These are phyloP conservation scores for Acanthurus tractus DNA, from an alignment of 2,797 vertebrate species.

Conservation along the genomic window DNA sequence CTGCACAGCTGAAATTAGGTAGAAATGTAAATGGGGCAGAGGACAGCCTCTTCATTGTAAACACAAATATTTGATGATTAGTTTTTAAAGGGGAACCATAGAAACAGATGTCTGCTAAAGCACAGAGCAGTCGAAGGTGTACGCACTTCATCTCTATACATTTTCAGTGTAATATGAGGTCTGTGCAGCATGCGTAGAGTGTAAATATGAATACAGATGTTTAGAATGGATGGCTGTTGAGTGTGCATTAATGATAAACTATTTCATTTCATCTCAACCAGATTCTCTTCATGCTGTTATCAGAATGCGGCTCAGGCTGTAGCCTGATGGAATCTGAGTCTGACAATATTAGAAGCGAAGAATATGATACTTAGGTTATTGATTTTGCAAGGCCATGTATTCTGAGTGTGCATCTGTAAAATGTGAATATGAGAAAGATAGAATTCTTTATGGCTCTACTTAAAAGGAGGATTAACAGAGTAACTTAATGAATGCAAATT, in stretches of 20 bases:
- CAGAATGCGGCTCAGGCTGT: conserved; percentile 64
- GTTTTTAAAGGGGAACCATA: conserved; percentile 46
- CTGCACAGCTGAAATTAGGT: conserved; percentile 51
- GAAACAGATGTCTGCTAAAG: conserved; percentile 49
- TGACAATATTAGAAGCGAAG: conserved; percentile 71
- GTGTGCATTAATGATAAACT: conserved; percentile 64
- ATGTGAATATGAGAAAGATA: conserved; percentile 64
- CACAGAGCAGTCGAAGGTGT: conserved; percentile 18
- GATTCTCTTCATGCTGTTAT: conserved; percentile 57
- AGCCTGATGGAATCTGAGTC: conserved; percentile 65
- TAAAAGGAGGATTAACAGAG: conserved; percentile 46
- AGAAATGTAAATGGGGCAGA: conserved; percentile 46
- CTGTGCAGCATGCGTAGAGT: conserved; percentile 49
- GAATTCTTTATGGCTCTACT: conserved; percentile 49
- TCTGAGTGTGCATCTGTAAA: conserved; percentile 53
- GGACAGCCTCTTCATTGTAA: conserved; percentile 46
- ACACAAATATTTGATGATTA: conserved; percentile 61
- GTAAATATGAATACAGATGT: conserved; percentile 69
- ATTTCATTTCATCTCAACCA: conserved; percentile 66
- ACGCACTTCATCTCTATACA: conserved; percentile 22
- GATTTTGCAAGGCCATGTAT: conserved; percentile 63
- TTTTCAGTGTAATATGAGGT: conserved; percentile 24
- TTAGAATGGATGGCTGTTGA: conserved; percentile 56
- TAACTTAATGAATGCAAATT: conserved; percentile 54
- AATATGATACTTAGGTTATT: conserved; percentile 76